These are phyloP conservation scores for Labeo rohita DNA, from an alignment of 2,113 vertebrate genomes.

Conservation along the genomic window DNA sequence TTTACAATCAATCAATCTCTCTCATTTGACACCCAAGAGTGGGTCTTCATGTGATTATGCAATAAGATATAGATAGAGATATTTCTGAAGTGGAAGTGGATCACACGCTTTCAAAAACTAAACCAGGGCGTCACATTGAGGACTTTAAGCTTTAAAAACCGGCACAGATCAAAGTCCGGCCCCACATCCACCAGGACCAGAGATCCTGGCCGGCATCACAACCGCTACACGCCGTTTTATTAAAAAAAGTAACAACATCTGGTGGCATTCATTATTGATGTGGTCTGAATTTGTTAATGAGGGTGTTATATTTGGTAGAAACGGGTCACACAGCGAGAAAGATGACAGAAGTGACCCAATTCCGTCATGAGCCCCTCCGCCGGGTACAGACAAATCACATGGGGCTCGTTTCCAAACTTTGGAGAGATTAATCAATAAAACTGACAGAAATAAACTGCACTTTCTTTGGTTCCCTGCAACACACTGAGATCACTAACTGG, in stretches of 20 bases:
- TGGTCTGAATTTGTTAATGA: constrained; percentile 68
- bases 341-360: constrained; percentile 34
- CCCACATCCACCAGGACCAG: background rate
- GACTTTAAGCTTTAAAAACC: constrained; percentile 9
- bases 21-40: background rate
- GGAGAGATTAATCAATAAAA: constrained; percentile 7
- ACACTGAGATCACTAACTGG: background rate
- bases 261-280: constrained; percentile 73
- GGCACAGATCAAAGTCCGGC: background rate
- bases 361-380: constrained; percentile 26
- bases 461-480: background rate
- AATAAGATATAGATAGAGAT: background rate
- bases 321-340: constrained; percentile 66
- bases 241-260: constrained; percentile 67
- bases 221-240: background rate
- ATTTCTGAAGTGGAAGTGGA: background rate
- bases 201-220: background rate
- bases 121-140: constrained; percentile 24
- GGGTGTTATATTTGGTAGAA: constrained; percentile 68
- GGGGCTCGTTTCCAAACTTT: background rate
- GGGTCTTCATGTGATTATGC: background rate
- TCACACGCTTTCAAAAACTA: constrained; percentile 28
- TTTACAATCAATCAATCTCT: background rate
- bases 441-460: background rate
- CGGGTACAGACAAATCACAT: background rate